A percentile compares a stretch with the other conserved stretches of the same genome.
phyloP scores from a whole-genome alignment of 2,888 invertebrate species.

The Cylindroiulus punctatus region DNA sequence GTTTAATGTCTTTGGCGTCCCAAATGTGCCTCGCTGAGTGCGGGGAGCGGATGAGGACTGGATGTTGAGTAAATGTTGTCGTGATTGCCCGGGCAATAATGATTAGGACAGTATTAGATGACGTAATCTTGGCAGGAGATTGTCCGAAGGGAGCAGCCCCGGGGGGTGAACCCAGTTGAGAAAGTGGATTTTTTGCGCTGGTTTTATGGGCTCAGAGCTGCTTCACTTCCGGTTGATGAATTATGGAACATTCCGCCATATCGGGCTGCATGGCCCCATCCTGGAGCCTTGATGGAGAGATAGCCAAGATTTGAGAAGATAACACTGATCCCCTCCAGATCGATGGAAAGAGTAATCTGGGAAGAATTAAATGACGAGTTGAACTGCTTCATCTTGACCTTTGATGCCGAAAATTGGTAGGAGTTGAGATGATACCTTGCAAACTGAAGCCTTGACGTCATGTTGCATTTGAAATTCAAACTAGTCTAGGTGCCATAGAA shows the following conservation, averaged over 20 bases:
- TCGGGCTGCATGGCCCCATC: neutral
- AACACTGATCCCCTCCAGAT: too few species aligned
- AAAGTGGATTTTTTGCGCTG: neutral
- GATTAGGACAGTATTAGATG: constrained; percentile 7
- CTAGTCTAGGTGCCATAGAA: too few species aligned
- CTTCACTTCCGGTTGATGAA: neutral
- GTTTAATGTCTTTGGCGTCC: constrained; percentile 8
- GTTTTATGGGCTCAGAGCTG: neutral
- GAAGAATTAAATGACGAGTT: too few species aligned
- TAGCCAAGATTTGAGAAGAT: too few species aligned
- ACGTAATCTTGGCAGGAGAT: neutral
- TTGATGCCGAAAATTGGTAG: too few species aligned
- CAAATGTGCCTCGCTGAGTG: neutral
- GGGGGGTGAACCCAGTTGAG: neutral
- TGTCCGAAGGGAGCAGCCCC: constrained; percentile 4
- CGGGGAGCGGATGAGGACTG: neutral
- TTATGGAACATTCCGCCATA: neutral
- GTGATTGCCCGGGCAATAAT: neutral
- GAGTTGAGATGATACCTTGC: too few species aligned
- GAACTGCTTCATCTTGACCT: too few species aligned
- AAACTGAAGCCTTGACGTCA: too few species aligned
- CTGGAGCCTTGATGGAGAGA: too few species aligned
- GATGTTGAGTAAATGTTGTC: constrained; percentile 33
- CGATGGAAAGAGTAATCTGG: too few species aligned
- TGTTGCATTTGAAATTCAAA: too few species aligned